Conservation (phyloP, 2,888 invertebrate species). For the Lasioglossum villosulum region DNA sequence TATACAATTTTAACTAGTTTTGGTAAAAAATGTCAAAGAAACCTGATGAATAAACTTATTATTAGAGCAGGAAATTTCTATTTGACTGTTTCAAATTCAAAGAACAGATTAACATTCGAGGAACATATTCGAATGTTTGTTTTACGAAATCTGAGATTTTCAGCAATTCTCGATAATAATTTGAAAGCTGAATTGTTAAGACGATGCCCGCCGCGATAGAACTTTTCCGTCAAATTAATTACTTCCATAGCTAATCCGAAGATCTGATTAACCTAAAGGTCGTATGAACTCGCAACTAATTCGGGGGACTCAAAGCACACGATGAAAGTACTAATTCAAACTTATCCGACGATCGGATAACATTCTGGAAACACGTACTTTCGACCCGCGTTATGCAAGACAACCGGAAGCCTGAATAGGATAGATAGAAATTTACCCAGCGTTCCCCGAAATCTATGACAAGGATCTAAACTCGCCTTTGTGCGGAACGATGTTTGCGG, state of each 20-base stretch:
- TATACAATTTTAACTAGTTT: too few relatives aligned
- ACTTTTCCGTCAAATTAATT: constrained; percentile 30
- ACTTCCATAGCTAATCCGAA: constrained; percentile 27
- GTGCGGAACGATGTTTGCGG: constrained; percentile 49
- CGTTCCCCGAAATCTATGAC: constrained; percentile 39
- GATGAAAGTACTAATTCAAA: constrained; percentile 53
- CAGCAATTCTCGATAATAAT: not conserved
- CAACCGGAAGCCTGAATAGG: constrained; percentile 35
- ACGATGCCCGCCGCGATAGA: not conserved
- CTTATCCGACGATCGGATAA: constrained; percentile 60
- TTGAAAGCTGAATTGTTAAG: not conserved
- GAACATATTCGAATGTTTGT: not conserved
- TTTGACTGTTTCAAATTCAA: not conserved
- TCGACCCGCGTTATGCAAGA: constrained; percentile 39
- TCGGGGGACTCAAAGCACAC: constrained; percentile 25
- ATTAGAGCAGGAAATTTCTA: not conserved
- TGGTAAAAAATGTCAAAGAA: too few relatives aligned
- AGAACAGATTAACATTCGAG: not conserved
- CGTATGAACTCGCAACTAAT: constrained; percentile 36
- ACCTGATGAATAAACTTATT: not conserved
- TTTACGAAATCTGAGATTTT: not conserved
- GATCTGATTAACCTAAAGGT: constrained; percentile 33
- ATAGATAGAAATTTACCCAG: constrained; percentile 52
- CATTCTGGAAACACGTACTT: constrained; percentile 41
- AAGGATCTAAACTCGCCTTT: constrained; percentile 54